phyloP scores from a whole-genome alignment of 2,888 invertebrate species.

The Epinotia bilunana region DNA sequence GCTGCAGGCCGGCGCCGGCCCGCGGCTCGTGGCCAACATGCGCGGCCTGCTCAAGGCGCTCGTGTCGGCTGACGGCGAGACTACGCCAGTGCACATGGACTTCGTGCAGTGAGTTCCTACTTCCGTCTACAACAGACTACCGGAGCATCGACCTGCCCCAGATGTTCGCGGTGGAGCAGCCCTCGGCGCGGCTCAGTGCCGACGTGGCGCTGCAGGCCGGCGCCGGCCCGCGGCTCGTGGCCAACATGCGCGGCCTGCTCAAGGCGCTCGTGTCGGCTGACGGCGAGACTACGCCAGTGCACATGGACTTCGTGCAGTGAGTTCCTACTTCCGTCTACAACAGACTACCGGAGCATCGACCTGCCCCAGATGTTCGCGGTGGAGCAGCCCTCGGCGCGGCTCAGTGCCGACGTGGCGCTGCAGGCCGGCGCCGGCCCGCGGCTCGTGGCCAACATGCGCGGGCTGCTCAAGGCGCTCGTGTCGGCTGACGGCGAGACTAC shows the following conservation, averaged over 20 bases:
- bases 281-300: constrained; percentile 82
- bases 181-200: constrained; percentile 33
- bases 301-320: constrained; percentile 91
- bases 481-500: constrained; percentile 63
- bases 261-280: constrained; percentile 85
- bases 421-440: constrained; percentile 64
- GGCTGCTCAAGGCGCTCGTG: constrained; percentile 89
- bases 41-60: too few species aligned
- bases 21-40: too few species aligned
- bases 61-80: too few species aligned
- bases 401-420: too few species aligned
- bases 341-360: too few species aligned
- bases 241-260: constrained; percentile 88
- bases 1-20: too few species aligned
- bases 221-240: constrained; percentile 82
- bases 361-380: constrained; percentile 67
- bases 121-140: too few species aligned
- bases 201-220: constrained; percentile 48
- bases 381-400: constrained; percentile 57
- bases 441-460: constrained; percentile 88
- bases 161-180: constrained; percentile 74
- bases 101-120: too few species aligned
- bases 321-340: constrained; percentile 54
- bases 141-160: constrained; percentile 41
- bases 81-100: too few species aligned